A percentile compares a stretch with the other conserved stretches of the same genome.
These are phyloP conservation scores for Saturnia japonica DNA, from an alignment of 2,888 invertebrate genomes.

Conservation along the genomic window DNA sequence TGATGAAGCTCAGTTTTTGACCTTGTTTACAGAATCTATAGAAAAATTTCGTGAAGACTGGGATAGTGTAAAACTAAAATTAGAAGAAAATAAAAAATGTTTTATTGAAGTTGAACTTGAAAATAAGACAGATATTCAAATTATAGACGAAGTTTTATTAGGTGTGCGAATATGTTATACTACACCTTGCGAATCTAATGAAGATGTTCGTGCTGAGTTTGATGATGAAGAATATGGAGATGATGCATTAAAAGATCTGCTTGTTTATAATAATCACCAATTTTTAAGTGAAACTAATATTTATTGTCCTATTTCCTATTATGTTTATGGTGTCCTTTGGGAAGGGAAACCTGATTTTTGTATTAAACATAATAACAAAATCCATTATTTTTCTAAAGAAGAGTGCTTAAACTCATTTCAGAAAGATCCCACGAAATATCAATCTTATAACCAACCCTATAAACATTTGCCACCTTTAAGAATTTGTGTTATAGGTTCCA, in stretches of 20 bases:
- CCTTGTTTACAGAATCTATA: slow-evolving; percentile 49
- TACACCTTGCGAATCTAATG: slow-evolving; percentile 45
- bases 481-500: slow-evolving; percentile 81
- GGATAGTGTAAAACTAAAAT: slow-evolving; percentile 61
- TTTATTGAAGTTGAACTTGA: slow-evolving; percentile 72
- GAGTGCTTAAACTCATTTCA: slow-evolving; percentile 75
- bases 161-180: slow-evolving; percentile 61
- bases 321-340: slow-evolving; percentile 79
- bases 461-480: slow-evolving; percentile 73
- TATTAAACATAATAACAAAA: slow-evolving; percentile 75
- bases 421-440: slow-evolving; percentile 72
- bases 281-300: slow-evolving; percentile 80
- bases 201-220: slow-evolving; percentile 46
- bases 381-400: slow-evolving; percentile 78
- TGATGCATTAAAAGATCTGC: slow-evolving; percentile 44
- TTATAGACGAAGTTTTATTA: slow-evolving; percentile 61
- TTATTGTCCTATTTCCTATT: slow-evolving; percentile 84
- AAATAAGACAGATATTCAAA: slow-evolving; percentile 63
- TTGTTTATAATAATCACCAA: slow-evolving; percentile 54
- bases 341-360: slow-evolving; percentile 82
- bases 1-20: slow-evolving; percentile 33
- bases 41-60: slow-evolving; percentile 67
- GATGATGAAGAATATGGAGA: slow-evolving; percentile 50
- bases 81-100: slow-evolving; percentile 64
- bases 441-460: slow-evolving; percentile 67